These are phyloP conservation scores for Drosophila anceps DNA, from an alignment of 2,888 invertebrate species.

Conservation along the genomic window DNA sequence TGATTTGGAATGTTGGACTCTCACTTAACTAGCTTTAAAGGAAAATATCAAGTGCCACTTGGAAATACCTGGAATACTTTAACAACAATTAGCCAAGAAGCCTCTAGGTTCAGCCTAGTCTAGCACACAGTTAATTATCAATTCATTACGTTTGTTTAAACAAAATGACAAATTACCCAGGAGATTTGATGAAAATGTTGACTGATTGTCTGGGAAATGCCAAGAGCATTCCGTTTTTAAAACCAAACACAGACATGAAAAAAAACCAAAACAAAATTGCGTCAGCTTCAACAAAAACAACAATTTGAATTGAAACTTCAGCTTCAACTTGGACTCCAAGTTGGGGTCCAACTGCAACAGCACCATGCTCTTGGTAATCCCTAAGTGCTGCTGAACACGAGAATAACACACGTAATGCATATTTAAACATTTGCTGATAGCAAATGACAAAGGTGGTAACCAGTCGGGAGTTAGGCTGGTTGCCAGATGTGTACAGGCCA, in stretches of 20 bases:
- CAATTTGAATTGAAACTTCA: slow-evolving; percentile 7
- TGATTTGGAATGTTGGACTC: no score
- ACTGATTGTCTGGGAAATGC: slow-evolving; percentile 48
- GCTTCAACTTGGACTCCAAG: slow-evolving; percentile 14
- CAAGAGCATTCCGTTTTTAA: slow-evolving; percentile 61
- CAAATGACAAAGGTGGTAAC: slow-evolving; percentile 76
- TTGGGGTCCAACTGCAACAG: slow-evolving; percentile 17
- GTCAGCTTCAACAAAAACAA: slow-evolving; percentile 35
- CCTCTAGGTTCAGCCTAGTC: not conserved
- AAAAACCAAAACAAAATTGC: slow-evolving; percentile 9
- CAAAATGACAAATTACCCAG: slow-evolving; percentile 10
- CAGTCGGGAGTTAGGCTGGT: slow-evolving; percentile 14
- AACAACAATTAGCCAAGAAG: not conserved
- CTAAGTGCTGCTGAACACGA: slow-evolving; percentile 80
- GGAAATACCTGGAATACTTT: not conserved
- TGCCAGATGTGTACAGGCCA: slow-evolving; percentile 18
- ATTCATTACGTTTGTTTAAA: slow-evolving; percentile 4
- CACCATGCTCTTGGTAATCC: slow-evolving; percentile 63
- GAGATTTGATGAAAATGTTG: slow-evolving; percentile 27
- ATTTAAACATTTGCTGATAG: slow-evolving; percentile 82
- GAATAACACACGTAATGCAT: slow-evolving; percentile 81
- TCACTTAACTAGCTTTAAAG: not conserved
- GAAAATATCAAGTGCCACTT: not conserved
- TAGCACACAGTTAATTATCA: not conserved
- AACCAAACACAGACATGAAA: slow-evolving; percentile 41